A percentile compares a stretch with the other conserved stretches of the same genome.
Evolutionary conservation across 2,113 vertebrate genomes (phyloP).

Genomic region (Zosterops borbonicus): DNA sequence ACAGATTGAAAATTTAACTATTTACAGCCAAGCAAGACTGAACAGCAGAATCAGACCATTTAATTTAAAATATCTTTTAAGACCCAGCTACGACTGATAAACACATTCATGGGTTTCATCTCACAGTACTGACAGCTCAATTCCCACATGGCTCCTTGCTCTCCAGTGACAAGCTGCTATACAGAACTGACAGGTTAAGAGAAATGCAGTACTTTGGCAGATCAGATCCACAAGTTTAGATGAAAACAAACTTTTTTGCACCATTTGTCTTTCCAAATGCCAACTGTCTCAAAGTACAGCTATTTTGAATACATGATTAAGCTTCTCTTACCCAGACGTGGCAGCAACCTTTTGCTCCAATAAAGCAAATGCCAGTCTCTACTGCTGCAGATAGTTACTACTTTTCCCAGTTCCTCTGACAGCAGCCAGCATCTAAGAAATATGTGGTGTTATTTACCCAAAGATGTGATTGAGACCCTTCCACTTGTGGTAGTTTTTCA

Average conservation of each 20-base stretch:
- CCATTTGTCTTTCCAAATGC: neutral
- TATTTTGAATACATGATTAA: neutral
- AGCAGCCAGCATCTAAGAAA: neutral
- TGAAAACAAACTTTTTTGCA: neutral
- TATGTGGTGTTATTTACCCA: neutral
- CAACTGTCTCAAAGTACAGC: neutral
- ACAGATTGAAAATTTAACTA: neutral
- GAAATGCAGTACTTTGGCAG: neutral
- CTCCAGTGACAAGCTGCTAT: neutral
- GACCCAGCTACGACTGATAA: neutral
- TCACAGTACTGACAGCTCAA: neutral
- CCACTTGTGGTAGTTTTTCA: neutral
- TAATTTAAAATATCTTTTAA: neutral
- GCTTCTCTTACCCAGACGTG: neutral
- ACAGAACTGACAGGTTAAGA: neutral
- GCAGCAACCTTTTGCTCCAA: neutral
- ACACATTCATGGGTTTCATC: neutral
- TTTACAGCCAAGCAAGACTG: conserved; percentile 1
- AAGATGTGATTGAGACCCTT: neutral
- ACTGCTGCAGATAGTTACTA: neutral
- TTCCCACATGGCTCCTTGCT: neutral
- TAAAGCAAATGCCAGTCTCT: neutral
- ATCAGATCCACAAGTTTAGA: neutral
- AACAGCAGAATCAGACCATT: neutral
- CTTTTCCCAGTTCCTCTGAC: neutral